Evolutionary conservation across 2,797 vertebrate genomes (phyloP).

Genomic region (Myioborus miniatus): DNA sequence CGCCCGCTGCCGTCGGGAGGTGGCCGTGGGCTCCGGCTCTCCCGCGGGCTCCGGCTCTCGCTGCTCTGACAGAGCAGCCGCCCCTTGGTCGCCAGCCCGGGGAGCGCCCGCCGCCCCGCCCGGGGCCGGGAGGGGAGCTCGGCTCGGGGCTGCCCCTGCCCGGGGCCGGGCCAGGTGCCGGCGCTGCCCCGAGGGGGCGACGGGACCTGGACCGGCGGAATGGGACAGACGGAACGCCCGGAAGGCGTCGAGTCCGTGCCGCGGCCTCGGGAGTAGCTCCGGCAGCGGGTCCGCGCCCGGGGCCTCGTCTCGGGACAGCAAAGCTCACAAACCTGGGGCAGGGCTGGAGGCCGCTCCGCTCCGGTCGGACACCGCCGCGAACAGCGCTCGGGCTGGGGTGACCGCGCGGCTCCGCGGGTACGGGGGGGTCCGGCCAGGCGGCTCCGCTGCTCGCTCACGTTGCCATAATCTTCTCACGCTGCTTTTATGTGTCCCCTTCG

Average conservation of each 20-base stretch:
- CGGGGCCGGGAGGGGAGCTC: neutral
- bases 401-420: neutral
- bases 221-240: too few relatives aligned
- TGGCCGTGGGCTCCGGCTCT: neutral
- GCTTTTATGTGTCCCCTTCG: neutral
- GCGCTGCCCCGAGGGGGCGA: neutral
- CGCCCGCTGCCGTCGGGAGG: neutral
- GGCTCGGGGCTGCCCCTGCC: neutral
- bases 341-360: neutral
- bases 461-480: neutral
- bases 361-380: neutral
- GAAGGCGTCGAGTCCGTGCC: neutral
- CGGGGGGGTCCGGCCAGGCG: neutral
- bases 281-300: neutral
- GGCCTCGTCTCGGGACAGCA: neutral
- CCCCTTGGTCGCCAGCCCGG: neutral
- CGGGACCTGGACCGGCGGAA: neutral
- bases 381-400: neutral
- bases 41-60: neutral
- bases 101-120: neutral
- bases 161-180: neutral
- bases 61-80: neutral
- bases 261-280: neutral
- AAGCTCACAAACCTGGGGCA: conserved; percentile 36
- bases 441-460: neutral